Base-by-base conservation (phyloP, 2,113 vertebrate species). In the Channa argus region DNA sequence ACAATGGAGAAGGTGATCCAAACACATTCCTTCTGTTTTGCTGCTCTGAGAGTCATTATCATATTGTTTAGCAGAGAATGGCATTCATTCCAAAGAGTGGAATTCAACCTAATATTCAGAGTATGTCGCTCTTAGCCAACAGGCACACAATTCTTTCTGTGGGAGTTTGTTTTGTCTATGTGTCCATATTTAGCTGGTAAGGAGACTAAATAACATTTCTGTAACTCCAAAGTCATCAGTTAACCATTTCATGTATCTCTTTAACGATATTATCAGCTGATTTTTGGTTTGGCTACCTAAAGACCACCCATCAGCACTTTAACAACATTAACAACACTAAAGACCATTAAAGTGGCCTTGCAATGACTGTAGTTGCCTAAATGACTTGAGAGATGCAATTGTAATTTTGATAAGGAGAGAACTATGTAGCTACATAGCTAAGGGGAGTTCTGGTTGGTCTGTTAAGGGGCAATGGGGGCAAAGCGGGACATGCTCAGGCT, bases 81-180 rank as follows among this genome's bases (percentile, higher is more conserved):
- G 51, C 73, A 85, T 88, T 88, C 78, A 68, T 76, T 81, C 74
- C 58, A 54, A 53, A 34, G 37, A 61, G n/a, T 33, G 50, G 85
- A 92, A 91, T 90, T 80, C 59, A 67, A 79, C 73, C 80, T 80
- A 59, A 91, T 84, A 92, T 87, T 83, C 67, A 1, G 67, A 81
- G 63, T 36, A 90, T 85, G 85, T 63, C 15, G 33, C 52, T 82
- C 72, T 71, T 7, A 3, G 59, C 69, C 36, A 44, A 41, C 71
- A 64, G 63, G 79, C 71, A 12, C 50, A 46, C 60, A 67, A 39
- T 44, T 77, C 59, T 83, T 77, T 72, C 54, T 36, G 54, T 11
- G 6, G 38, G 15, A 5, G 39, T 77, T 45, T 91, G 83, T 89
- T 90, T 84, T 86, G 86, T 79, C 86, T 88, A 2, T 45, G 59